phyloP scores from a whole-genome alignment of 1,140 invertebrate species.

The Philotrypesis tridentata region DNA sequence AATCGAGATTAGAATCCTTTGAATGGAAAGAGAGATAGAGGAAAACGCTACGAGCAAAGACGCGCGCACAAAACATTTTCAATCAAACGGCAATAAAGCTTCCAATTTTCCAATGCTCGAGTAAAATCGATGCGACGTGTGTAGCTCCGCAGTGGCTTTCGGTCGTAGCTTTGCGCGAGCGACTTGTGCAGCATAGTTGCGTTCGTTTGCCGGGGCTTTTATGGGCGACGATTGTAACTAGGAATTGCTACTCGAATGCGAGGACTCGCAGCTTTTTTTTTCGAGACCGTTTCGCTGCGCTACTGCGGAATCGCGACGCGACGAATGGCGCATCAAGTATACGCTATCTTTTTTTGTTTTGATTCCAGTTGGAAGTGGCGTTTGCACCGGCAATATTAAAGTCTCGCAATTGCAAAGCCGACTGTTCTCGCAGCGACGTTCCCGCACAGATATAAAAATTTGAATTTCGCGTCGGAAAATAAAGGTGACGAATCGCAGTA shows the following conservation, averaged over 20 bases:
- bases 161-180: background rate
- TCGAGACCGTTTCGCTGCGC: background rate
- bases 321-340: too few relatives aligned
- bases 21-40: background rate
- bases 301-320: background rate
- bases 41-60: background rate
- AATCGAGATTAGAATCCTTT: conserved; percentile 1
- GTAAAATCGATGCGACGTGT: background rate
- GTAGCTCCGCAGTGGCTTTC: background rate
- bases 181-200: background rate
- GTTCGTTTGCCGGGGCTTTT: background rate
- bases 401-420: too few relatives aligned
- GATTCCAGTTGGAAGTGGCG: too few relatives aligned
- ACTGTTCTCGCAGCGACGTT: too few relatives aligned
- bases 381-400: too few relatives aligned
- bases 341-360: background rate
- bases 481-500: too few relatives aligned
- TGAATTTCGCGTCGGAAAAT: too few relatives aligned
- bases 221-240: background rate
- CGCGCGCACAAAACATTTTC: conserved; percentile 30
- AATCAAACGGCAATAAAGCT: conserved; percentile 43
- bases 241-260: background rate
- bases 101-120: conserved; percentile 35
- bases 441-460: too few relatives aligned
- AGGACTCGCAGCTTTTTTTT: background rate